phyloP scores from a whole-genome alignment of 2,888 invertebrate species.

The Drosophila macrothrix region DNA sequence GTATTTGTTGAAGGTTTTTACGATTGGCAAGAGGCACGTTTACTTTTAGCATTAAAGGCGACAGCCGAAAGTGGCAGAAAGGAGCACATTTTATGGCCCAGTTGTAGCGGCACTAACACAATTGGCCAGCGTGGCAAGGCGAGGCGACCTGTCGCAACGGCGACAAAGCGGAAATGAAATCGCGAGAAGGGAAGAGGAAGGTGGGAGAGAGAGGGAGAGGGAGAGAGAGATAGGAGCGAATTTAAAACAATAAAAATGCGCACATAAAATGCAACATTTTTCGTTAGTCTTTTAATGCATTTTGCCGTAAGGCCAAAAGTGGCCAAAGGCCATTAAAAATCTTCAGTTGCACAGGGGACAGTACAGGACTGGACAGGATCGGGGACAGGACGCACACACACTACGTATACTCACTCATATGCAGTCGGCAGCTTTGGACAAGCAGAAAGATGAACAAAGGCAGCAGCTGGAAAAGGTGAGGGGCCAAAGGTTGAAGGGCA shows the following conservation, averaged over 20 bases:
- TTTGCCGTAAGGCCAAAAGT: slow-evolving; percentile 53
- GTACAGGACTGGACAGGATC: slow-evolving; percentile 1
- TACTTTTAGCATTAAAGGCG: slow-evolving; percentile 69
- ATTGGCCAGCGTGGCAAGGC: neutral
- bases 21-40: slow-evolving; percentile 69
- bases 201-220: no score
- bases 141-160: neutral
- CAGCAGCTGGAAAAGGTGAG: slow-evolving; percentile 25
- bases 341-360: slow-evolving; percentile 26
- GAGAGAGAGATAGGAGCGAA: slow-evolving; percentile 22
- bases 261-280: slow-evolving; percentile 68
- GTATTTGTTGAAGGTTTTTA: slow-evolving; percentile 52
- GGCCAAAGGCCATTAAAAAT: slow-evolving; percentile 65
- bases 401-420: neutral
- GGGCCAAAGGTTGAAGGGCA: neutral
- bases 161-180: neutral
- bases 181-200: neutral
- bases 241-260: slow-evolving; percentile 73
- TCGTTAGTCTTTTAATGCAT: slow-evolving; percentile 52
- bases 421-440: slow-evolving; percentile 31
- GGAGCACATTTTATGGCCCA: slow-evolving; percentile 41
- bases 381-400: neutral
- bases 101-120: slow-evolving; percentile 16
- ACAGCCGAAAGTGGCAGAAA: slow-evolving; percentile 24
- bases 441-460: slow-evolving; percentile 25